Evolutionary conservation across 2,888 invertebrate genomes (phyloP).

Genomic region (Tryphoninae sp.): DNA sequence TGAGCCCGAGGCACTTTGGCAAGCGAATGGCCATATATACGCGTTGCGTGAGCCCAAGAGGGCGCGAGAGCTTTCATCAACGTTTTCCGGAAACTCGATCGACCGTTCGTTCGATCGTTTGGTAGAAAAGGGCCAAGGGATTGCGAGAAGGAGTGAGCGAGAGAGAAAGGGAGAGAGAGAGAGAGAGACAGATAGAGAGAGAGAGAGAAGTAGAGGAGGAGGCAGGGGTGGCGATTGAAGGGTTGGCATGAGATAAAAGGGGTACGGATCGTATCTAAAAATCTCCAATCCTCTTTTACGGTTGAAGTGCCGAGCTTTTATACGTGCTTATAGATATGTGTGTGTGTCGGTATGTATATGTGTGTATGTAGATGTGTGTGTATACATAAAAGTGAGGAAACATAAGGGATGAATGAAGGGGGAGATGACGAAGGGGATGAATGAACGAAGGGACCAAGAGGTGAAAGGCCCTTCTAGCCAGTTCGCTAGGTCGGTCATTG

Average conservation of each 20-base stretch:
- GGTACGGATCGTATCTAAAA: constrained; percentile 28
- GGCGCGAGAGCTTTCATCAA: constrained; percentile 58
- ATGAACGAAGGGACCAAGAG: constrained; percentile 15
- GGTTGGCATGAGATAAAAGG: constrained; percentile 24
- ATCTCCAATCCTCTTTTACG: constrained; percentile 41
- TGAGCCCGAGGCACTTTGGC: constrained; percentile 44
- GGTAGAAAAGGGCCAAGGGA: constrained; percentile 16
- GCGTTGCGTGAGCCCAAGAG: constrained; percentile 13
- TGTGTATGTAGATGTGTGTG: neutral
- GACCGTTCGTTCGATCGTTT: constrained; percentile 49
- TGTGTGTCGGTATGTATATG: too few relatives aligned
- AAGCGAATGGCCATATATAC: constrained; percentile 37
- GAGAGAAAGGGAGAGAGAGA: neutral
- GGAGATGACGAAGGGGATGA: constrained; percentile 20
- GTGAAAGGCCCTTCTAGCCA: constrained; percentile 17
- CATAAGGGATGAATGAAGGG: constrained; percentile 23
- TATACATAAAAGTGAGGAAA: constrained; percentile 7
- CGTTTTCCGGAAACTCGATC: constrained; percentile 58
- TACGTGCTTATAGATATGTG: neutral
- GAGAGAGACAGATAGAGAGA: neutral
- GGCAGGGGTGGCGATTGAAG: neutral
- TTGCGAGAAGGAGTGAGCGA: neutral
- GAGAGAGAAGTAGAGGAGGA: neutral
- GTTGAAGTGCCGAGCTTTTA: constrained; percentile 8
- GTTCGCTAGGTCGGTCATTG: constrained; percentile 40